Percentiles rank a stretch among this genome's conserved stretches.
These are phyloP conservation scores for Graptemys geographica DNA, from an alignment of 2,797 vertebrate species.

Conservation along the genomic window DNA sequence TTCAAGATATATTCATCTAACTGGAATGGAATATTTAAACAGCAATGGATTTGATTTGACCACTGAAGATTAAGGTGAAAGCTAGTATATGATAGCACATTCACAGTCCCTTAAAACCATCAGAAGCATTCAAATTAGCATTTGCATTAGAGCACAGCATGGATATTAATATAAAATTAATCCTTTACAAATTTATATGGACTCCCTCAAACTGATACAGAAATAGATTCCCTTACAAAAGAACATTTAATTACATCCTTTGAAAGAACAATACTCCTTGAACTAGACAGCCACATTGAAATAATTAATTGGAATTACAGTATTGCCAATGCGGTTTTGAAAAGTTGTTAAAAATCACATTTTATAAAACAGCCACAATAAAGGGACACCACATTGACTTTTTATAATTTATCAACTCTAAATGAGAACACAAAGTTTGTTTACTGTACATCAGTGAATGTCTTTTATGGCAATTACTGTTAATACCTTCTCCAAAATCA, in stretches of 20 bases:
- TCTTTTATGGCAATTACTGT: constrained; percentile 19
- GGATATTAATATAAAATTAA: constrained; percentile 78
- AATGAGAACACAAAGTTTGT: not conserved
- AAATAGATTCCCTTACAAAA: constrained; percentile 75
- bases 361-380: not conserved
- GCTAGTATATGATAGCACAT: constrained; percentile 51
- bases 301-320: constrained; percentile 54
- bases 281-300: constrained; percentile 37
- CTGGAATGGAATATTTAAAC: not conserved
- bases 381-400: not conserved
- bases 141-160: constrained; percentile 66
- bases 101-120: constrained; percentile 68
- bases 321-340: constrained; percentile 29
- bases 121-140: constrained; percentile 76
- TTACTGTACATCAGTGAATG: constrained; percentile 33
- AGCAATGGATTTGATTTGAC: not conserved
- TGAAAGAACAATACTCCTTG: constrained; percentile 37
- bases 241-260: constrained; percentile 71
- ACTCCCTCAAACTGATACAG: constrained; percentile 59
- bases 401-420: constrained; percentile 22
- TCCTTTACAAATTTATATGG: constrained; percentile 73
- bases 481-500: constrained; percentile 26
- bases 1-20: not conserved
- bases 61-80: constrained; percentile 60
- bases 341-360: constrained; percentile 19